Conservation (phyloP, 1,140 invertebrate genomes). For the Panagrolaimus sp. region DNA sequence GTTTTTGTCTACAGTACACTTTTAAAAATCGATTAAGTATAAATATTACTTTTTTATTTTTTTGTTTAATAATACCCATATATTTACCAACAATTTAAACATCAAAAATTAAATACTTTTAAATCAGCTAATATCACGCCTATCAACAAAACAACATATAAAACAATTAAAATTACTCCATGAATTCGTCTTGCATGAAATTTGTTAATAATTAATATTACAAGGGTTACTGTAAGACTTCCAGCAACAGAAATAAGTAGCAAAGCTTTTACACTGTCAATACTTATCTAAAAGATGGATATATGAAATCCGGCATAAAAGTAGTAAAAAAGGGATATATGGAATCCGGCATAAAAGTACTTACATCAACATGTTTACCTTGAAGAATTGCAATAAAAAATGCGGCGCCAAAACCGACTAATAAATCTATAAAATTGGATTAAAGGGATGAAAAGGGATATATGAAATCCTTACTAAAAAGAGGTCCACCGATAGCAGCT, state of each 20-base stretch:
- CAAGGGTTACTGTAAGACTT: background rate
- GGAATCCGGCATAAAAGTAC: background rate
- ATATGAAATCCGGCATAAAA: no score
- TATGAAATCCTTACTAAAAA: slow-evolving; percentile 63
- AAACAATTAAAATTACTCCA: background rate
- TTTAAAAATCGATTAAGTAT: no score
- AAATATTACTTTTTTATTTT: no score
- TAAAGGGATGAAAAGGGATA: background rate
- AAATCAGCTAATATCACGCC: background rate
- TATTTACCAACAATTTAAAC: no score
- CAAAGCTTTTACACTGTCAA: background rate
- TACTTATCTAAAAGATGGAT: background rate
- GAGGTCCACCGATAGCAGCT: slow-evolving; percentile 70
- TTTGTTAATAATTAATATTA: slow-evolving; percentile 8
- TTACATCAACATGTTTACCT: slow-evolving; percentile 53
- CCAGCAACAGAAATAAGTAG: background rate
- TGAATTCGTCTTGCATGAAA: slow-evolving; percentile 11
- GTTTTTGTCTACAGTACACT: no score
- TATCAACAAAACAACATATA: slow-evolving; percentile 6
- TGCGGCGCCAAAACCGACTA: slow-evolving; percentile 65
- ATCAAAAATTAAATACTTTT: no score
- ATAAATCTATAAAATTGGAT: slow-evolving; percentile 60
- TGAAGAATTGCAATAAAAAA: slow-evolving; percentile 63
- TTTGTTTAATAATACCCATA: no score
- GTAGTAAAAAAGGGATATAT: background rate